phyloP scores from a whole-genome alignment of 2,113 vertebrate species.

The Silurus glanis region DNA sequence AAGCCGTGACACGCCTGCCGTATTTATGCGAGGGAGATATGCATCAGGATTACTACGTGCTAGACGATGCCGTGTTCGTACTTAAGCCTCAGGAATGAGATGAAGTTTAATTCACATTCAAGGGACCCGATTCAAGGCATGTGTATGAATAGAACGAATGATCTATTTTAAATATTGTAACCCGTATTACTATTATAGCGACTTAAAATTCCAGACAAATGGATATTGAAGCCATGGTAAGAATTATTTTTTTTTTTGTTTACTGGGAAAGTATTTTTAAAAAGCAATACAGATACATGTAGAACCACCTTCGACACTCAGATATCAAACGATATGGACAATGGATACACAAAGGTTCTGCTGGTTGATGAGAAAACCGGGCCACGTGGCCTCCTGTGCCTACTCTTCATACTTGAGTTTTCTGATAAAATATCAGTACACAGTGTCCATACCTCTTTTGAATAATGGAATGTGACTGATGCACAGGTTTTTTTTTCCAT shows the following conservation, averaged over 20 bases:
- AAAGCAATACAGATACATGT: not conserved
- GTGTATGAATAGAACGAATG: too few relatives aligned
- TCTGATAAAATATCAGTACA: not conserved
- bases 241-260: not conserved
- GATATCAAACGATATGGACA: not conserved
- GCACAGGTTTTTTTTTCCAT: not conserved
- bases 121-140: too few relatives aligned
- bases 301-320: not conserved
- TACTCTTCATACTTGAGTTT: not conserved
- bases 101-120: too few relatives aligned
- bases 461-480: not conserved
- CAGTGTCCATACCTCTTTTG: not conserved
- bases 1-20: slow-evolving; percentile 91
- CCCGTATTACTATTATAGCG: not conserved
- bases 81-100: slow-evolving; percentile 70
- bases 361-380: not conserved
- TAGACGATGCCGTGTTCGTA: slow-evolving; percentile 94
- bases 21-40: slow-evolving; percentile 98
- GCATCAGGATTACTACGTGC: slow-evolving; percentile 94
- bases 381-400: slow-evolving; percentile 7
- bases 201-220: not conserved
- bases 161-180: too few relatives aligned
- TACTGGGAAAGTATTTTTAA: too few relatives aligned
- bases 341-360: not conserved
- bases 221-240: not conserved